Percentiles rank a stretch among this genome's conserved stretches.
These are phyloP conservation scores for Limnephilus rhombicus DNA, from an alignment of 2,888 invertebrate genomes.

Conservation along the genomic window DNA sequence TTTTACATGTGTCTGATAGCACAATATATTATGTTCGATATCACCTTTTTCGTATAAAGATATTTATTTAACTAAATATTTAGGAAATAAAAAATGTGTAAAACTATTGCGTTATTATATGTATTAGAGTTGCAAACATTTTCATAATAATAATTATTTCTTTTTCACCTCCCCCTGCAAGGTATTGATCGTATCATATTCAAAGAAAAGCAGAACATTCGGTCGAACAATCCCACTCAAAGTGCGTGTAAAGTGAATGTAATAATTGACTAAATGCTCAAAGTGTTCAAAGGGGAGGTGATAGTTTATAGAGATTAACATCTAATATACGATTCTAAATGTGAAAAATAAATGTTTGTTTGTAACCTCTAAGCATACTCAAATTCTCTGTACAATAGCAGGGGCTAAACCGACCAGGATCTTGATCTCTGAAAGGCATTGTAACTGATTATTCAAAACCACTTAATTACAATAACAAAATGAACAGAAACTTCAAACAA, in stretches of 20 bases:
- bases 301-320: conserved; percentile 7
- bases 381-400: background rate
- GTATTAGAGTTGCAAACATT: conserved; percentile 16
- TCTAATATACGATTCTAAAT: conserved; percentile 9
- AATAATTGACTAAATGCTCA: conserved; percentile 1
- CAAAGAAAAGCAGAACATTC: background rate
- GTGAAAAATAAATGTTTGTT: conserved; percentile 9
- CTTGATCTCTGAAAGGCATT: background rate
- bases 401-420: conserved; percentile 16
- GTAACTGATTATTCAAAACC: background rate
- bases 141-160: conserved; percentile 2
- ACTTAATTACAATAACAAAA: background rate
- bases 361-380: conserved; percentile 16
- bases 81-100: conserved; percentile 8
- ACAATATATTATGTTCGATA: conserved; percentile 38
- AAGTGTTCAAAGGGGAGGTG: background rate
- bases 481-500: background rate
- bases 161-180: conserved; percentile 13
- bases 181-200: background rate
- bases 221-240: conserved; percentile 2
- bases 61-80: conserved; percentile 6
- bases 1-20: conserved; percentile 47
- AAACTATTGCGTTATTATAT: conserved; percentile 22
- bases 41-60: background rate
- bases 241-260: background rate